These are phyloP conservation scores for Probaryconus sp. DNA, from an alignment of 1,140 invertebrate species.

Conservation along the genomic window DNA sequence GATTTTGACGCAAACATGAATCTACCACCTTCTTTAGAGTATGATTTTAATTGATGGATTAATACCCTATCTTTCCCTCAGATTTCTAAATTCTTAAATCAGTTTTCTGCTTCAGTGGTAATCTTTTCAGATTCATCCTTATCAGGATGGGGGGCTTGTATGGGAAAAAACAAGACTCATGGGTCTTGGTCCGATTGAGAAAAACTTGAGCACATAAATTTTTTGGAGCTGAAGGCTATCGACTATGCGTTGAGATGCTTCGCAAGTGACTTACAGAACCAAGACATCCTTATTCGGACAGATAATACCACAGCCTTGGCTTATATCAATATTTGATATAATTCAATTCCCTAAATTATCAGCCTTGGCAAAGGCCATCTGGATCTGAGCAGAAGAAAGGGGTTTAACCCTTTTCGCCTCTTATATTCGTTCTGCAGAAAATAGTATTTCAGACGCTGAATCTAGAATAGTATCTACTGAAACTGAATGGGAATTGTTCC, in stretches of 20 bases:
- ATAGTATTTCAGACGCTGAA: constrained; percentile 2
- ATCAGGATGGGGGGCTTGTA: constrained; percentile 11
- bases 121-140: constrained; percentile 26
- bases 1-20: constrained; percentile 23
- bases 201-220: constrained; percentile 20
- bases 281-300: constrained; percentile 26
- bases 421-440: constrained; percentile 16
- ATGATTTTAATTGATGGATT: constrained; percentile 26
- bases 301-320: constrained; percentile 15
- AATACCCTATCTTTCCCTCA: background rate
- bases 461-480: constrained; percentile 11
- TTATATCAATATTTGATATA: constrained; percentile 21
- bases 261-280: background rate
- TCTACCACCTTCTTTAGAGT: background rate
- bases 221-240: constrained; percentile 14
- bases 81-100: constrained; percentile 1
- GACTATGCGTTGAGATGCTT: constrained; percentile 18
- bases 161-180: constrained; percentile 7
- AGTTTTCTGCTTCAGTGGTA: background rate
- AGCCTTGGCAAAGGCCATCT: constrained; percentile 10
- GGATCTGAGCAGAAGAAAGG: constrained; percentile 25
- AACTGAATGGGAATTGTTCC: constrained; percentile 23
- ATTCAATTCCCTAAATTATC: constrained; percentile 19
- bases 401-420: constrained; percentile 5
- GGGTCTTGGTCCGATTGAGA: constrained; percentile 24